Evolutionary conservation across 2,888 invertebrate species (phyloP).

Genomic region (Limenitis camilla): DNA sequence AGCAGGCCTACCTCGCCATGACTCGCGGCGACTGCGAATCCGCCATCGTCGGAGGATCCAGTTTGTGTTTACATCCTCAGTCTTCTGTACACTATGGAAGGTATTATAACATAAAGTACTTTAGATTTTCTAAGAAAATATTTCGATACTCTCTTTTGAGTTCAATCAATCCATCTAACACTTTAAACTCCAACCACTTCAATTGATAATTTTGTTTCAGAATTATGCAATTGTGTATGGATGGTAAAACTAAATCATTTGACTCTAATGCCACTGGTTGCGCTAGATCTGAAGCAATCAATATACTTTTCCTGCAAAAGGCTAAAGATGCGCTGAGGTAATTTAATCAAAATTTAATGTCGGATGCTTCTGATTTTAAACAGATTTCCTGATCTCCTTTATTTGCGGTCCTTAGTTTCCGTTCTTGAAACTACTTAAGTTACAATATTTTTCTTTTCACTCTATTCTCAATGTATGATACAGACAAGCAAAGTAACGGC

Average conservation of each 20-base stretch:
- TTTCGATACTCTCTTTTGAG: not conserved
- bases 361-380: too few species aligned
- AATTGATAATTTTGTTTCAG: too few species aligned
- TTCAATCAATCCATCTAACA: not conserved
- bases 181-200: not conserved
- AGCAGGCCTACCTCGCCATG: constrained; percentile 46
- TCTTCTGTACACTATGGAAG: constrained; percentile 46
- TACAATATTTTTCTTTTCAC: too few species aligned
- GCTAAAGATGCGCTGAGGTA: constrained; percentile 72
- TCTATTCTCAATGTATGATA: too few species aligned
- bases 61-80: constrained; percentile 74
- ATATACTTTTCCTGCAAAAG: constrained; percentile 80
- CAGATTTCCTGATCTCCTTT: too few species aligned
- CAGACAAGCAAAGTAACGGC: too few species aligned
- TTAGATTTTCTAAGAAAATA: not conserved
- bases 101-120: constrained; percentile 26
- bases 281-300: constrained; percentile 82
- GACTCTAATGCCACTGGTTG: constrained; percentile 86
- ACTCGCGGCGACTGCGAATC: constrained; percentile 49
- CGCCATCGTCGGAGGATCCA: constrained; percentile 77
- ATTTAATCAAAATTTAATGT: not conserved
- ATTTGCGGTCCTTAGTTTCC: too few species aligned
- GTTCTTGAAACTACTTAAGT: not conserved
- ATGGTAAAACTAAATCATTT: constrained; percentile 91
- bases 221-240: constrained; percentile 73